Base-by-base conservation (phyloP, 2,888 invertebrate species). In the Hyles lineata region DNA sequence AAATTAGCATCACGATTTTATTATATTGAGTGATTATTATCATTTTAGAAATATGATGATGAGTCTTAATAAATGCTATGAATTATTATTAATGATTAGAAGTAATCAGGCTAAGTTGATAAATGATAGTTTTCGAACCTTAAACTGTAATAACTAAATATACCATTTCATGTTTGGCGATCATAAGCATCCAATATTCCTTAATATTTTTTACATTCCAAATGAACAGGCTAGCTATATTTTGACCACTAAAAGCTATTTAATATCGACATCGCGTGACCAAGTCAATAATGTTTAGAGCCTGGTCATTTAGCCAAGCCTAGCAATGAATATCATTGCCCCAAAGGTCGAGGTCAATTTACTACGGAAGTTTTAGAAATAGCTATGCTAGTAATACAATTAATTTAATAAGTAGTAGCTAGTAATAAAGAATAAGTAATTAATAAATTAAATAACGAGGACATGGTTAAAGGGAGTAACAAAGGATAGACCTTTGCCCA, bases 241-340 rank as follows among this genome's bases (percentile, higher is more conserved):
- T n/a, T 50, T 67, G 50, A 23, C 23, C 67, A 17, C 67, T 50
- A n/a, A 70, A 70, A 59, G 58, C 35, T 70, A 23, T 21, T 35
- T 83, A 80, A 82, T 82, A 75, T 70, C 70, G 61, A 71, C 72
- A 77, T 84, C 74, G 82, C 85, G 82, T 83, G 85, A 76, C 76
- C 8, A 72, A 69, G 74, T 17, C 23, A 21, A 58, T 72, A 63
- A 15, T 76, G 76, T 79, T 76, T 76, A 70, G 70, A 75, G 70
- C 67, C 21, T 21, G 23, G 73, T 76, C 76, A 77, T 77, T 78
- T 79, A 76, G 80, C 73, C 79, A 77, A 74, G 63, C 71, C 52
- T 58, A 35, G 60, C 73, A 75, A 75, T 79, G 73, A 75, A 75
- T 77, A 74, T 69, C 70, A 71, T 76, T 75, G 75, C 71, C 72